phyloP scores from a whole-genome alignment of 2,113 vertebrate genomes.

The Prunella himalayana region DNA sequence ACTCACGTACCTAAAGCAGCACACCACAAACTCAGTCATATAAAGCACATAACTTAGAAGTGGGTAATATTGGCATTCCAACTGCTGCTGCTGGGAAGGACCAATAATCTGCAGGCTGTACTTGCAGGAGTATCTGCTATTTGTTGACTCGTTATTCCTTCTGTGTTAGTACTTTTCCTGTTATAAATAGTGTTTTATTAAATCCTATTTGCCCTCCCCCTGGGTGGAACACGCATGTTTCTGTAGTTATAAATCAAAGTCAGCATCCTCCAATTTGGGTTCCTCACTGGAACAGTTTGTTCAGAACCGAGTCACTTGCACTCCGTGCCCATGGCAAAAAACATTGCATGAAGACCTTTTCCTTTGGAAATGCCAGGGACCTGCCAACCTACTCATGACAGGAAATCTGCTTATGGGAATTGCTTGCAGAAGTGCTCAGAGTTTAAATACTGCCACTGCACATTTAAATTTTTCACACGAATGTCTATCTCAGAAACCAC shows the following conservation, averaged over 20 bases:
- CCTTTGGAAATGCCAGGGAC: background rate
- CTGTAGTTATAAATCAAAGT: background rate
- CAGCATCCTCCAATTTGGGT: background rate
- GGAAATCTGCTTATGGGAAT: background rate
- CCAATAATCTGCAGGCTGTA: background rate
- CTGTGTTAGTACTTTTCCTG: background rate
- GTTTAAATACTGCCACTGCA: background rate
- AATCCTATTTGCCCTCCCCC: background rate
- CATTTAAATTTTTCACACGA: background rate
- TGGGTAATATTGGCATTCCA: background rate
- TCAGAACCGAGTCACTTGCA: background rate
- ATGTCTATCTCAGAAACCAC: background rate
- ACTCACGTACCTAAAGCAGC: background rate
- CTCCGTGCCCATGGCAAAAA: background rate
- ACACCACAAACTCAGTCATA: background rate
- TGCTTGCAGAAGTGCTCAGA: background rate
- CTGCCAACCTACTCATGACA: accelerated
- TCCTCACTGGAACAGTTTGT: background rate
- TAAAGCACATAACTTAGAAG: background rate
- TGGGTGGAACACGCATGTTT: background rate
- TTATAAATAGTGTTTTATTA: background rate
- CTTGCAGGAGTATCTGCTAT: background rate
- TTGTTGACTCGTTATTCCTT: background rate
- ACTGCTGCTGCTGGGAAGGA: background rate
- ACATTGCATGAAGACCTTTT: accelerated